Base-by-base conservation (phyloP, 2,113 vertebrate species). In the Chaetura pelagica region DNA sequence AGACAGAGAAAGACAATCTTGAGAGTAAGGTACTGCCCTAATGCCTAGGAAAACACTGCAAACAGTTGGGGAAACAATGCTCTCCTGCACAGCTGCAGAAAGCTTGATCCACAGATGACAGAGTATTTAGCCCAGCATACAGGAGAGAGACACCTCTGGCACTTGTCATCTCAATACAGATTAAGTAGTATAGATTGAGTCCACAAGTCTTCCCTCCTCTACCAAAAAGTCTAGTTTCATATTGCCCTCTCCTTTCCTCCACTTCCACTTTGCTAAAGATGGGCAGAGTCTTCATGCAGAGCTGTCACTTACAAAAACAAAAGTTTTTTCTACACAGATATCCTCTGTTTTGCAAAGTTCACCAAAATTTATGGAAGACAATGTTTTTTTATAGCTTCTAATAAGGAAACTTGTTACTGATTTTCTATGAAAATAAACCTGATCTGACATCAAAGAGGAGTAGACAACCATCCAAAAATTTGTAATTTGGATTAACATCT, bases 401-500 rank as follows among this genome's bases (percentile, higher is more conserved):
- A 92, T 71, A 44, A 12, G 73, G 87, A 94, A 93, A 87, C 58
- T 82, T 67, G 74, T 79, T 71, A 81, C 30, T 26, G 72, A 78
- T 81, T 94, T 90, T 89, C 48, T 78, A 58, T 71, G 51, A 96
- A 42, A 34, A 94, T 85, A 95, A 95, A 96, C 55, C 93, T 77
- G 93, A 96, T 81, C 76, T 73, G 55, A 91, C 55, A 89, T 46
- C 62, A 94, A 80, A 67, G 84, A 88, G 15, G 49, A 52, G 54
- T 48, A 95, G 72, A 52, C 78, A 92, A 96, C 38, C 38, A 38
- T 57, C 81, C 81, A 82, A 91, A 92, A 15, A 54, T 95, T 97
- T 38, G 38, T 38, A 38, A 38, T 97, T 96, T 78, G 92, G 95
- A 93, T 90, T 94, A 97, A 96, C 94, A 93, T 74, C 88, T 93